These are phyloP conservation scores for Lepidocyrtoides sp. DNA, from an alignment of 2,888 invertebrate species.

Conservation along the genomic window DNA sequence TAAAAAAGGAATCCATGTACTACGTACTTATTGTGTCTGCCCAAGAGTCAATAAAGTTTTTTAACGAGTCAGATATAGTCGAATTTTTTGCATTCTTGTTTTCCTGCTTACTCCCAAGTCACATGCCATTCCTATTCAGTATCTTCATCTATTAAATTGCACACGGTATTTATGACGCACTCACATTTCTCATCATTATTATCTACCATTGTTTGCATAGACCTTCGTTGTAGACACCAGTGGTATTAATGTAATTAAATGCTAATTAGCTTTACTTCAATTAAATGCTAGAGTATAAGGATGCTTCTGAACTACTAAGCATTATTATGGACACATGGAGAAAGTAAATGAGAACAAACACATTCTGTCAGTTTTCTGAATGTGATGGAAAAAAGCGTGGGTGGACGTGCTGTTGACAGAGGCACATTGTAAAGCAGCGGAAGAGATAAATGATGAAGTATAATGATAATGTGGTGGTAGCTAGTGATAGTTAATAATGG, in stretches of 20 bases:
- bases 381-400: not conserved
- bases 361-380: not conserved
- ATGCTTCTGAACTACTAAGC: no score
- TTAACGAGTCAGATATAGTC: no score
- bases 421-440: no score
- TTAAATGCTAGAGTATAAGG: not conserved
- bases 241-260: conserved; percentile 18
- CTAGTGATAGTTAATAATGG: not conserved
- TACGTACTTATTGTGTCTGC: not conserved
- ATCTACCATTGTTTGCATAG: not conserved
- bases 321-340: not conserved
- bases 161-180: not conserved
- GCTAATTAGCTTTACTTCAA: conserved; percentile 48
- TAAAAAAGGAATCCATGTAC: not conserved
- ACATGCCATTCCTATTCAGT: not conserved
- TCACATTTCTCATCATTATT: not conserved
- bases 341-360: not conserved
- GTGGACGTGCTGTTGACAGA: not conserved
- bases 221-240: not conserved
- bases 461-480: not conserved
- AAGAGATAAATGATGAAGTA: conserved; percentile 10
- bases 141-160: not conserved
- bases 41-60: no score
- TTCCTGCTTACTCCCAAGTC: not conserved
- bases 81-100: no score